These are phyloP conservation scores for Eristalis intricaria DNA, from an alignment of 2,888 invertebrate species.

Conservation along the genomic window DNA sequence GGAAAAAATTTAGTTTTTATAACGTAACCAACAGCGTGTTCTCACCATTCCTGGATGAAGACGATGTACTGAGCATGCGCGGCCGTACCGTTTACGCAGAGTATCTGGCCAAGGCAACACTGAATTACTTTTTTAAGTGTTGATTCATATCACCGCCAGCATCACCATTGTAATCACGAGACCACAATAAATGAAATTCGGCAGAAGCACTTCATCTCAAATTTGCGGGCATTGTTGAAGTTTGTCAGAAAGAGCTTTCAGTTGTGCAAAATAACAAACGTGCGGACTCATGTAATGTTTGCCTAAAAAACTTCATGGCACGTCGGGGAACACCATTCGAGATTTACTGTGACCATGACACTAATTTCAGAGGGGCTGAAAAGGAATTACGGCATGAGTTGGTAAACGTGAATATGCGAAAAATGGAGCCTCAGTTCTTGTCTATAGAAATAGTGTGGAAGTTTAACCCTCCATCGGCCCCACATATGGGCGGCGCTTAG, in stretches of 20 bases:
- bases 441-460: too few relatives aligned
- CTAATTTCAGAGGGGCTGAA: too few relatives aligned
- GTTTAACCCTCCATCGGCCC: slow-evolving; percentile 1
- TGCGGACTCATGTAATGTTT: not conserved
- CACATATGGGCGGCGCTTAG: slow-evolving; percentile 17
- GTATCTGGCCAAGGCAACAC: slow-evolving; percentile 24
- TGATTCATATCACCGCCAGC: not conserved
- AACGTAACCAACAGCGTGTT: not conserved
- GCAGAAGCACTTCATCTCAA: not conserved
- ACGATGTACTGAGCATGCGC: not conserved
- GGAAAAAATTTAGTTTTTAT: too few relatives aligned
- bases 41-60: not conserved
- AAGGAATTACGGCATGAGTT: not conserved
- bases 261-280: not conserved
- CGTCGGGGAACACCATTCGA: not conserved
- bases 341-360: too few relatives aligned
- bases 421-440: not conserved
- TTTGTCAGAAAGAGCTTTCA: slow-evolving; percentile 39
- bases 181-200: slow-evolving; percentile 42
- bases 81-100: not conserved
- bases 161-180: not conserved
- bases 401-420: not conserved
- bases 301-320: not conserved
- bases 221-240: not conserved
- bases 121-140: slow-evolving; percentile 23